A percentile compares a stretch with the other conserved stretches of the same genome.
Evolutionary conservation across 2,113 vertebrate genomes (phyloP).

Genomic region (Turdus rufiventris): DNA sequence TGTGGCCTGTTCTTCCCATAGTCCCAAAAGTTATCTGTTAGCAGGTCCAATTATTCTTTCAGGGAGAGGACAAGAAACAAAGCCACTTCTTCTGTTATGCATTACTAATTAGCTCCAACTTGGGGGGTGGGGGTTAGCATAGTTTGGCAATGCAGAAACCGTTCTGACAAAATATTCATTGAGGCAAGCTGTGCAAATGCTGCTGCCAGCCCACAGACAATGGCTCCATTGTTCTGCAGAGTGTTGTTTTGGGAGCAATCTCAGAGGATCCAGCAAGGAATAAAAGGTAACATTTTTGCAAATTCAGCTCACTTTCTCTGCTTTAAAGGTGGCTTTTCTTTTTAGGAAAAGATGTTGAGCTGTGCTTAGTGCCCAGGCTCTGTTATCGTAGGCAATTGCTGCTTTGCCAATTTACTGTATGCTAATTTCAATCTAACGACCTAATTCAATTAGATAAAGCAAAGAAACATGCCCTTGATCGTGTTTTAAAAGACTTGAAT

Average conservation of each 20-base stretch:
- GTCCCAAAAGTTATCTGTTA: neutral
- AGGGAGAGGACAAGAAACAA: neutral
- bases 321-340: neutral
- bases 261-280: conserved; percentile 3
- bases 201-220: conserved; percentile 28
- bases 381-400: neutral
- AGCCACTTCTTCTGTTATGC: neutral
- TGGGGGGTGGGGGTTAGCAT: neutral
- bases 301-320: conserved; percentile 37
- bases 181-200: conserved; percentile 38
- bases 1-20: neutral
- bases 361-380: neutral
- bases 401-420: neutral
- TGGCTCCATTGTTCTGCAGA: conserved; percentile 33
- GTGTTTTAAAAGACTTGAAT: neutral
- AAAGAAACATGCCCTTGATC: neutral
- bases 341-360: neutral
- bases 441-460: conserved; percentile 32
- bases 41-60: conserved; percentile 11
- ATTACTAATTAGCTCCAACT: conserved; percentile 13
- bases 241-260: neutral
- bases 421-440: neutral
- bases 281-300: conserved; percentile 28
- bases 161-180: conserved; percentile 29
- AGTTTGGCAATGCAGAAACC: neutral